A percentile compares a stretch with the other conserved stretches of the same genome.
Evolutionary conservation across 2,113 vertebrate genomes (phyloP).

Genomic region (Pollimyrus isidori): DNA sequence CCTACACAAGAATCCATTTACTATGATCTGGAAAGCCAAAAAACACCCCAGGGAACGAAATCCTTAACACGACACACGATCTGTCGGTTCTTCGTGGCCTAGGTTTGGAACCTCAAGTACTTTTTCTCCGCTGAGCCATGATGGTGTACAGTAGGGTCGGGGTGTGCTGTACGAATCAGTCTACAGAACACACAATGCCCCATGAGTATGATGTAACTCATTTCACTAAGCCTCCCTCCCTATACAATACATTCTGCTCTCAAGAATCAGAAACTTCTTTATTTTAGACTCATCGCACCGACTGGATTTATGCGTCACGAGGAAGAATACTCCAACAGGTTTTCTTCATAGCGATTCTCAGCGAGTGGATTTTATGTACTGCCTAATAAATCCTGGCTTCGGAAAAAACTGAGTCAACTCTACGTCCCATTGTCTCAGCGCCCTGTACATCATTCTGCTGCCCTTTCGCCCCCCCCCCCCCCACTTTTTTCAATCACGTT

Average conservation of each 20-base stretch:
- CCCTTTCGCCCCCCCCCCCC: background rate
- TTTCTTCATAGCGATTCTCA: background rate
- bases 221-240: background rate
- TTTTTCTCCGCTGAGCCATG: constrained; percentile 17
- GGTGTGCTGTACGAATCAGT: constrained; percentile 1
- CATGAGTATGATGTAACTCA: background rate
- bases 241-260: constrained; percentile 1
- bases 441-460: background rate
- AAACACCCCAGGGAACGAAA: background rate
- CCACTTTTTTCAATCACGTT: background rate
- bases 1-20: background rate
- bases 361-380: constrained; percentile 15
- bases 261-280: background rate
- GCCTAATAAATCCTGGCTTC: constrained; percentile 24
- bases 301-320: background rate
- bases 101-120: constrained; percentile 20
- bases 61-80: constrained; percentile 21
- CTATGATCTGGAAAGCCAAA: constrained; percentile 10
- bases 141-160: constrained; percentile 12
- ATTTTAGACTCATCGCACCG: background rate
- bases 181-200: constrained; percentile 21
- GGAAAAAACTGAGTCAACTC: background rate
- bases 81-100: constrained; percentile 20
- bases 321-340: background rate
- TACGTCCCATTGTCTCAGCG: constrained; percentile 14